These are phyloP conservation scores for Sebastes minor DNA, from an alignment of 2,797 vertebrate genomes.

Conservation along the genomic window DNA sequence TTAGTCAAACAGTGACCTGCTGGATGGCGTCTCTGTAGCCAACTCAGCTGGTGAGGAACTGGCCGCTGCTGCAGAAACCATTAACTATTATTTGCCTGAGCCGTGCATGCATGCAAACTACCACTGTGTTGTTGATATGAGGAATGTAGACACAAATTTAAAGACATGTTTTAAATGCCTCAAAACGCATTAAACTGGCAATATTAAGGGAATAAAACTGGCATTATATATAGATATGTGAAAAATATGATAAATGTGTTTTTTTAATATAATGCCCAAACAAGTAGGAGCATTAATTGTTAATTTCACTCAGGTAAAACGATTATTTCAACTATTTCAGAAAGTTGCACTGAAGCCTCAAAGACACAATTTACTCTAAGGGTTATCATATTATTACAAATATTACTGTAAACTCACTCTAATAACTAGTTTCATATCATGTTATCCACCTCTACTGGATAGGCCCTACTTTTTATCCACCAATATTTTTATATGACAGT, in stretches of 20 bases:
- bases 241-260: background rate
- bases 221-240: background rate
- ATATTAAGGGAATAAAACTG: background rate
- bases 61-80: conserved; percentile 13
- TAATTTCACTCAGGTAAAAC: background rate
- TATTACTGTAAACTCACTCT: background rate
- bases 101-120: background rate
- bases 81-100: background rate
- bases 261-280: background rate
- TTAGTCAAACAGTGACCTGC: conserved; percentile 43
- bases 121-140: background rate
- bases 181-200: background rate
- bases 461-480: background rate
- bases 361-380: background rate
- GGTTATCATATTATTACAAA: background rate
- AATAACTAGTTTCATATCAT: background rate
- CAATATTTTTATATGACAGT: background rate
- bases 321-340: background rate
- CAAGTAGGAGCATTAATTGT: background rate
- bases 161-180: background rate
- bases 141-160: background rate
- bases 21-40: conserved; percentile 43
- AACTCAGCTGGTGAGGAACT: conserved; percentile 16
- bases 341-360: background rate
- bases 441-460: background rate